Evolutionary conservation across 2,888 invertebrate species (phyloP), one percentile per base, ranked within the genome.

Genomic region (Caradrina clavipalpis): DNA sequence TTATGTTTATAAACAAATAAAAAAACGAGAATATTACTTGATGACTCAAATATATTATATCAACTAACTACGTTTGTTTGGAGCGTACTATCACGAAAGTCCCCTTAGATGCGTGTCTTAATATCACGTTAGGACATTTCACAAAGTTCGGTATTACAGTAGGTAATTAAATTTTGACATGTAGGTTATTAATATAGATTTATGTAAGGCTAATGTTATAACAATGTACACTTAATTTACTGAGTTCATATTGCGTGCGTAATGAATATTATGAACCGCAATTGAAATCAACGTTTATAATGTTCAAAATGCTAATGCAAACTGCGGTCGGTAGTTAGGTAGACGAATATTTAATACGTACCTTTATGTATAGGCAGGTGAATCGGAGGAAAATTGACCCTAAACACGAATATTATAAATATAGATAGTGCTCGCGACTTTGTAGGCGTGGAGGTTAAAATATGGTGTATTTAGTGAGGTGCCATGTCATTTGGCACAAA

Each of bases 121-220:
- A 10, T 39, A 45, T 19, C 26, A 22, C 22, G n/a, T 53, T 15
- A 53, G 15, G 21, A 64, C 45, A 49, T 68, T 42, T 49, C 57
- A 17, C 17, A 35, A 49, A 54, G 17, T 68, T 63, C 47, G 35
- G 8, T 35, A 55, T 21, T 0, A 56, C 13, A 5, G 3, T 67
- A n/a, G n/a, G n/a, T n/a, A 47, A 53, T 75, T 31, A 49, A 76
- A 68, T 31, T 26, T 47, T 22, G 60, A 11, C 17, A 42, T 56
- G 17, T 19, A 13, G 19, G 13, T 51, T 22, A 53, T 56, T 47
- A 42, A 76, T 50, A 19, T 50, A 45, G 17, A 45, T 45, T 45
- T 10, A 11, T 50, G 17, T 76, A n/a, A 35, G 11, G 22, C 49
- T 54, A 35, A 59, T 55, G 26, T 26, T 26, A 17, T 11, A 55